These are phyloP conservation scores for Oceanodroma tethys DNA, from an alignment of 2,113 vertebrate genomes.

Conservation along the genomic window DNA sequence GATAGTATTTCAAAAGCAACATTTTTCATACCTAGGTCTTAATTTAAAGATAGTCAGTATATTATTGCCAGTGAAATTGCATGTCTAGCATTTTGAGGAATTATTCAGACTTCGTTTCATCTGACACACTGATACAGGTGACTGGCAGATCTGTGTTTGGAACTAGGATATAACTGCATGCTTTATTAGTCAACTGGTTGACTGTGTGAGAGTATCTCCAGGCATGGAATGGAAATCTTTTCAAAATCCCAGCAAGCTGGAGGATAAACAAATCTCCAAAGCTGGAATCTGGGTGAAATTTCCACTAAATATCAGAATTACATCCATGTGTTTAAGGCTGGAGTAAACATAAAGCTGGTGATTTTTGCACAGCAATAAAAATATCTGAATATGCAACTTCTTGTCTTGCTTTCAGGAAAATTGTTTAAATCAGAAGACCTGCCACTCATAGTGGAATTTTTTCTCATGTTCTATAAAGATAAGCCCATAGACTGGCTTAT, in stretches of 20 bases:
- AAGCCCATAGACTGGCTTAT: conserved; percentile 80
- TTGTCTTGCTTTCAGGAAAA: conserved; percentile 73
- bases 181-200: background rate
- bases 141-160: background rate
- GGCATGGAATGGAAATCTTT: background rate
- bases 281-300: background rate
- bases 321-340: background rate
- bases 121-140: background rate
- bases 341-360: background rate
- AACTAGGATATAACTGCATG: background rate
- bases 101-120: background rate
- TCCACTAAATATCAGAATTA: background rate
- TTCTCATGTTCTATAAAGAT: conserved; percentile 81
- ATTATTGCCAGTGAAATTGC: background rate
- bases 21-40: background rate
- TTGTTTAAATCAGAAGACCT: conserved; percentile 77
- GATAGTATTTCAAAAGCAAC: background rate
- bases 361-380: background rate
- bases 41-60: background rate
- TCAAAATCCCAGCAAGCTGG: background rate
- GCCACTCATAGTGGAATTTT: conserved; percentile 69
- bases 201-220: background rate
- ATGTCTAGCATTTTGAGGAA: background rate
- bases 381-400: background rate
- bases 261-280: background rate